These are phyloP conservation scores for Sebastes matsubarae DNA, from an alignment of 2,797 vertebrate species.

Conservation along the genomic window DNA sequence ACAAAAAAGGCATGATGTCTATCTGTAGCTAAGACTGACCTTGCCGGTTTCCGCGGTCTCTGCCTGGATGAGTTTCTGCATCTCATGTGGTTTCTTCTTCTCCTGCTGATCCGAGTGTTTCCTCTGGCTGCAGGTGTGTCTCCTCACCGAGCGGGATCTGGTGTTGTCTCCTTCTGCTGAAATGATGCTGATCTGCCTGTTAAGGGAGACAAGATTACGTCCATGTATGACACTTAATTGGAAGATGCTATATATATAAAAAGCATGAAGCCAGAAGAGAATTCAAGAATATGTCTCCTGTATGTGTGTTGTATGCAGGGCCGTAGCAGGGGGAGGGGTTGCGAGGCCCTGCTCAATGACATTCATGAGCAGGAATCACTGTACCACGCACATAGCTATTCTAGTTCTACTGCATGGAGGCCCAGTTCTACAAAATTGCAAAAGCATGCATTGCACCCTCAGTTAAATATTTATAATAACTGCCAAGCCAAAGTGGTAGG, in stretches of 20 bases:
- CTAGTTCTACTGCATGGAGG: too few species aligned
- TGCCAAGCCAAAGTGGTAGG: too few species aligned
- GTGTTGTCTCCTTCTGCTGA: conserved; percentile 88
- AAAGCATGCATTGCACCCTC: too few species aligned
- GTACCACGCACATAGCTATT: too few species aligned
- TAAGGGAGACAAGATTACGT: background rate
- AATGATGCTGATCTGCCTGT: conserved; percentile 91
- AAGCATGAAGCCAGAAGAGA: background rate
- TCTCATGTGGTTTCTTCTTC: conserved; percentile 70
- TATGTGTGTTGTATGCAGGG: background rate
- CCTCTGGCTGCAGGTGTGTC: conserved; percentile 81
- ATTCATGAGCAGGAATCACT: too few species aligned
- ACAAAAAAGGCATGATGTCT: too few species aligned
- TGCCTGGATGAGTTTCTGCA: conserved; percentile 86
- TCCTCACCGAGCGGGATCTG: conserved; percentile 81
- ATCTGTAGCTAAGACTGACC: conserved; percentile 71
- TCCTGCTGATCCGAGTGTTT: conserved; percentile 73
- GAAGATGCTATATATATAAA: background rate
- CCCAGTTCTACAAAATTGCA: too few species aligned
- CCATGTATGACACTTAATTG: background rate
- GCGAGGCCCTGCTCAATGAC: too few species aligned
- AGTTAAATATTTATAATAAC: too few species aligned
- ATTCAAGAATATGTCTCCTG: background rate
- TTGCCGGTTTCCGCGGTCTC: conserved; percentile 88
- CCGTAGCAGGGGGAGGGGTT: fast-evolving